Base-by-base conservation (phyloP, 2,797 vertebrate species). In the Rachycentron canadum region DNA sequence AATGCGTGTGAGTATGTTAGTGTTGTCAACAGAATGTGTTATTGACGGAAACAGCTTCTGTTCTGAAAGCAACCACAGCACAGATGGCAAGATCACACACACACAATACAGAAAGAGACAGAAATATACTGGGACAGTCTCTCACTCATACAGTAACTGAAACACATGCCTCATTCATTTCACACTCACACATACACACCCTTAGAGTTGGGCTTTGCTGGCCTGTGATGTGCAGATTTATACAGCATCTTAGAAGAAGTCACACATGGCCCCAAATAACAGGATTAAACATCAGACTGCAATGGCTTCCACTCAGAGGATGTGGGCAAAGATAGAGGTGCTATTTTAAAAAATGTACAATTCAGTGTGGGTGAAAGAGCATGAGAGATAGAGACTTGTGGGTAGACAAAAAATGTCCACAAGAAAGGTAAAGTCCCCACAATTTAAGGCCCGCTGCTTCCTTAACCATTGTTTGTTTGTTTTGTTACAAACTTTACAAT, bases 211-310 rank as follows among this genome's bases (percentile, higher is more conserved):
- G 73, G 81, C 30, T 86, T 71, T 69, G 57, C 40, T 52, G 59
- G 34, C 1, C 7, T 59, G 9, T 32, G 71, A 55, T 32, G 49
- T 59, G 30, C 56, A 67, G 45, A 30, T 69, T 62, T 62, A 62
- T 43, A 77, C 69, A 59, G 63, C 83, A 67, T 82, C 72, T 78
- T 32, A 59, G 73, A 81, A 81, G 66, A 81, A 81, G 72, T 79
- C 73, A 79, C 85, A 87, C 84, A 78, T 73, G 62, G 82, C 68
- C 57, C 85, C 32, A 64, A 79, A 85, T 91, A 88, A 88, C 78
- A 57, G 73, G 82, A 86, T 88, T 86, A 81, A 86, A 81, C 65
- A 66, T 53, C 69, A 60, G 60, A 72, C 80, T 77, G 76, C 45
- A 40, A 14, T 74, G 61, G 59, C 71, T 80, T 85, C 73, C 73